Base-by-base conservation (phyloP, 1,140 invertebrate species). In the Lutraria rhynchaena region DNA sequence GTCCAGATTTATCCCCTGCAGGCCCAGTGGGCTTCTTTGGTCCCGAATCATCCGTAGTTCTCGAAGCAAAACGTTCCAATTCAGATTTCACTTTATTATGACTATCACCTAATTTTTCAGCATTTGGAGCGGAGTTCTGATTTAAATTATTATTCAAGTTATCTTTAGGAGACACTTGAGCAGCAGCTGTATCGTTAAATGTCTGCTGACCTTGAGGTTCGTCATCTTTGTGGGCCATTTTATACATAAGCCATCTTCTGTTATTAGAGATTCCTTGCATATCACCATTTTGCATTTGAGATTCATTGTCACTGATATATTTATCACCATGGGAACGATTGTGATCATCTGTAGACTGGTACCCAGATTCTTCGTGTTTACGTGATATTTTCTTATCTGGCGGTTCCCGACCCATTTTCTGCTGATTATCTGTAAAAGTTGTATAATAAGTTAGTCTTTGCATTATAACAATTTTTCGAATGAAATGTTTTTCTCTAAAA, bases 1-100 rank as follows among this genome's bases (percentile, higher is more conserved):
- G 94, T 37, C 97, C 97, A 81, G 95, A 96, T 94, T 97, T 96
- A 86, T 97, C 96, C 19, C 96, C 96, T 27, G 57, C 33, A 15
- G 88, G 89, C 22, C 84, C 74, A 11, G 58, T 29, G 27, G 80
- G 55, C 46, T 86, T 85, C 51, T 84, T 88, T 35, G 87, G 83
- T 27, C 84, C 71, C 27, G 82, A 17, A 15, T 86, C 75, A 15
- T 86, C 86, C 5, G 69, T 31, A 35, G 85, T 83, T 22, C 67
- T 49, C 13, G 51, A 27, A 11, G 53, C 69, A 22, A 86, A 83
- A 44, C 75, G 69, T 63, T 83, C 83, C 17, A 74, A 67, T 15
- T 77, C 83, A 57, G 74, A 75, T 70, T 83, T 81, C 53, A 87
- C 86, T 58, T 67, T 69, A 53, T 61, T 77, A 58, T 65, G 61